Base-by-base conservation (phyloP, 2,888 invertebrate genomes). In the Lasioglossum pauxillum region DNA sequence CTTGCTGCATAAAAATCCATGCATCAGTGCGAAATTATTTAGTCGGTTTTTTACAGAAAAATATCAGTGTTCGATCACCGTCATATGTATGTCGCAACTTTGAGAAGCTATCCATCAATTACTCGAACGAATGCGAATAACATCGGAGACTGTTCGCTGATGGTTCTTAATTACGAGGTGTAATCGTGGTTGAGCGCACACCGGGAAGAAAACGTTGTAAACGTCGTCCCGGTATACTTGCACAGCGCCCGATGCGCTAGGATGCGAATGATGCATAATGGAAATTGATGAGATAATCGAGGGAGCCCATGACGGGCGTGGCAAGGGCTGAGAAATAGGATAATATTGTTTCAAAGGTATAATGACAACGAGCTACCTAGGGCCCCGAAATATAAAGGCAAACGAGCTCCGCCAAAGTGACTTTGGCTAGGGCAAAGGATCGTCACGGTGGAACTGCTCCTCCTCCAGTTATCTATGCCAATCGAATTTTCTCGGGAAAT, bases 251-350 rank as follows among this genome's bases (percentile, higher is more conserved):
- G 89, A 90, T 85, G 90, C 90, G 91, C 88, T 86, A 80, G 89
- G 91, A 91, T 91, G 91, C 90, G 90, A 89, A 89, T 87, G 89
- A 89, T 88, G 90, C 92, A 89, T 94, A 94, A 94, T 94, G 94
- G 94, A 94, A 94, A 94, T 94, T 94, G 94, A 94, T 94, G 94
- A 94, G 94, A 94, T 93, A 92, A 93, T 94, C 92, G 90, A 81
- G 87, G 78, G 83, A 79, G 85, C 75, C 80, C 82, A 73, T 76
- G 86, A 78, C 75, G 80, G 79, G 69, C 74, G 60, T 64, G 74
- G 76, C 80, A 75, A 82, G 87, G 90, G 82, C 78, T 80, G 78
- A 83, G 86, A 78, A 91, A 91, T 91, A 88, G 89, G 89, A 90
- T 91, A 90, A 91, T 90, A 89, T 91, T 83, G 87, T 91, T 90